phyloP scores from a whole-genome alignment of 2,797 vertebrate genomes.

The Oophaga sylvatica region DNA sequence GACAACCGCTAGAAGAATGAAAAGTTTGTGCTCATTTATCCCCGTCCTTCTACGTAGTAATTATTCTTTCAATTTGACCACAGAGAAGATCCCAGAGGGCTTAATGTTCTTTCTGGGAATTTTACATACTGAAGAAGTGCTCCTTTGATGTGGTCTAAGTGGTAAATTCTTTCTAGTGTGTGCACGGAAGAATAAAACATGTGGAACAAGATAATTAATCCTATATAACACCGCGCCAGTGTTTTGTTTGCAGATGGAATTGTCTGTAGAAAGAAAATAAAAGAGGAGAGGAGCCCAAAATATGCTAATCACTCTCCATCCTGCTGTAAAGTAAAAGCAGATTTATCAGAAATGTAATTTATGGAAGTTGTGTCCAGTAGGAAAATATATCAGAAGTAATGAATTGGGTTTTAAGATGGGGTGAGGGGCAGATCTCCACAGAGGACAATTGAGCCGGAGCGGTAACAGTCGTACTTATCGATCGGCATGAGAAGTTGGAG shows the following conservation, averaged over 20 bases:
- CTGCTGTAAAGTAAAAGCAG: constrained; percentile 67
- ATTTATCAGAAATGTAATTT: constrained; percentile 71
- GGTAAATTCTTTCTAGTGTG: background rate
- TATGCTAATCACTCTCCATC: constrained; percentile 67
- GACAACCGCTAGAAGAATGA: background rate
- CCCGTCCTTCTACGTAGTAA: background rate
- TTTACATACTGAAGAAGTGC: background rate
- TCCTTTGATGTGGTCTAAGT: constrained; percentile 44
- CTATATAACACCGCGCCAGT: constrained; percentile 28
- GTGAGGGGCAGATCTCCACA: constrained; percentile 69
- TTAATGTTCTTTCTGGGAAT: constrained; percentile 22
- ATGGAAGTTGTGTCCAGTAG: constrained; percentile 69
- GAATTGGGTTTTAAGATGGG: constrained; percentile 71
- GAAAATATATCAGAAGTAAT: constrained; percentile 73
- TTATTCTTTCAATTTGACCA: constrained; percentile 28
- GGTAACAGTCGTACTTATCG: constrained; percentile 59
- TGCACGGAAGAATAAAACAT: constrained; percentile 29
- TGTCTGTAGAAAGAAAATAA: constrained; percentile 56
- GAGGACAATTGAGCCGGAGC: constrained; percentile 70
- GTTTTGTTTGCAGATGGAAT: constrained; percentile 60
- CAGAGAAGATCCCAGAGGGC: constrained; percentile 28
- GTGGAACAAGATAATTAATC: constrained; percentile 47
- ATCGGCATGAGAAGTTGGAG: constrained; percentile 43
- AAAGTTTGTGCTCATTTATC: background rate
- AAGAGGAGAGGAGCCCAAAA: constrained; percentile 50